Evolutionary conservation across 2,888 invertebrate species (phyloP).

Genomic region (Amaurobius ferox): DNA sequence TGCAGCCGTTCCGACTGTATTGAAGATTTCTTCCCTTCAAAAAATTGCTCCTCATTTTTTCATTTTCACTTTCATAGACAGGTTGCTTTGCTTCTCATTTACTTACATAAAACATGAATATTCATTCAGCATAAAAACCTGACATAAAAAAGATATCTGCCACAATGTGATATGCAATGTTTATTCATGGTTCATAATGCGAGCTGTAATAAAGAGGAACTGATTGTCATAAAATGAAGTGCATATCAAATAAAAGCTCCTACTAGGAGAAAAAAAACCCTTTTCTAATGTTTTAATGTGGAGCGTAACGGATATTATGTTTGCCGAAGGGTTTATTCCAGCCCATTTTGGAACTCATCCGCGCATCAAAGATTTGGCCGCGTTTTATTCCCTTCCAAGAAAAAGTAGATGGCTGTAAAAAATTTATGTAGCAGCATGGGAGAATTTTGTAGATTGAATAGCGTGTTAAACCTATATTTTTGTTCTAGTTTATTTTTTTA

Average conservation of each 20-base stretch:
- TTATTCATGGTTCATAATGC: background rate
- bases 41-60: too few species aligned
- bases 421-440: background rate
- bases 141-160: too few species aligned
- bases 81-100: too few species aligned
- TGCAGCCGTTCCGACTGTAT: too few species aligned
- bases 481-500: too few species aligned
- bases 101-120: too few species aligned
- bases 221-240: background rate
- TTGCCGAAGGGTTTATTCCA: slow-evolving; percentile 38
- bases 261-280: too few species aligned
- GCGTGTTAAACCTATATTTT: background rate
- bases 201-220: background rate
- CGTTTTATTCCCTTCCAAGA: slow-evolving; percentile 4
- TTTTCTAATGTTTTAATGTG: slow-evolving; percentile 39
- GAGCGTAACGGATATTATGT: slow-evolving; percentile 44
- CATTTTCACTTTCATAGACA: too few species aligned
- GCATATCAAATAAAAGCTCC: background rate
- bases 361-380: slow-evolving; percentile 35
- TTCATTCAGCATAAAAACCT: too few species aligned
- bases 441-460: background rate
- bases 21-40: too few species aligned
- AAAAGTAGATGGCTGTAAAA: background rate
- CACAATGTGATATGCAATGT: background rate
- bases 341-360: slow-evolving; percentile 40